Conservation (phyloP, 64 coral and sea anemone genomes). For the Pocillopora verrucosa region DNA sequence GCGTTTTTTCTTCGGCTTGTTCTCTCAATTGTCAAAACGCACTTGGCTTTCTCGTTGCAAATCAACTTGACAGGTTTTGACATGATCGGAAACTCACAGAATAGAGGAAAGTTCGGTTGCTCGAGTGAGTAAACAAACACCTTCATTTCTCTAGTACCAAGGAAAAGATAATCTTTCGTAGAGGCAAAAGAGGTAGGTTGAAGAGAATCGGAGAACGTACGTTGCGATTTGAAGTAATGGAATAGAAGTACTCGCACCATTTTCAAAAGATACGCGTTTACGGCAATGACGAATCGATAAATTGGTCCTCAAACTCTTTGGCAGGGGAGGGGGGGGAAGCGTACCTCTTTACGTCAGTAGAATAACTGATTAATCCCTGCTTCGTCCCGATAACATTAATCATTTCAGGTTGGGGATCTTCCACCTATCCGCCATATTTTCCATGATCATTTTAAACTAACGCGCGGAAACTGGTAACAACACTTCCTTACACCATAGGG, state of each 20-base stretch:
- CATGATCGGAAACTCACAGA: slow-evolving; percentile 85
- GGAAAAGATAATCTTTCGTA: slow-evolving; percentile 74
- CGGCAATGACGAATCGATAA: no score
- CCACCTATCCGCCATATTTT: neutral
- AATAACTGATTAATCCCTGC: no score
- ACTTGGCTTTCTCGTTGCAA: slow-evolving; percentile 81
- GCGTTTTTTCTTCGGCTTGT: slow-evolving; percentile 32
- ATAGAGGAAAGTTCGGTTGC: slow-evolving; percentile 64
- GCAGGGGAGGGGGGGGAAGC: neutral
- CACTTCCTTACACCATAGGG: no score
- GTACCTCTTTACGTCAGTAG: neutral
- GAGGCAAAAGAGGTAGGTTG: slow-evolving; percentile 59
- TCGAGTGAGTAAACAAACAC: slow-evolving; percentile 83
- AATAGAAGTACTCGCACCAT: slow-evolving; percentile 95
- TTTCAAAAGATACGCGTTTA: neutral
- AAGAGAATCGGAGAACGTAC: slow-evolving; percentile 73
- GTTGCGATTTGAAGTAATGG: slow-evolving; percentile 91
- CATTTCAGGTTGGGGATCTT: no score
- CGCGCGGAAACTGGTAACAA: neutral
- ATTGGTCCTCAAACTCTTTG: no score
- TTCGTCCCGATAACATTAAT: no score
- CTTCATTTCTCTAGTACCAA: slow-evolving; percentile 57
- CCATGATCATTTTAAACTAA: neutral
- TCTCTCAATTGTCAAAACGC: slow-evolving; percentile 68
- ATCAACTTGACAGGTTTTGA: slow-evolving; percentile 79